A percentile compares a stretch with the other conserved stretches of the same genome.
Conservation (phyloP, 2,888 invertebrate species). For the Parapristionchus giblindavisi region DNA sequence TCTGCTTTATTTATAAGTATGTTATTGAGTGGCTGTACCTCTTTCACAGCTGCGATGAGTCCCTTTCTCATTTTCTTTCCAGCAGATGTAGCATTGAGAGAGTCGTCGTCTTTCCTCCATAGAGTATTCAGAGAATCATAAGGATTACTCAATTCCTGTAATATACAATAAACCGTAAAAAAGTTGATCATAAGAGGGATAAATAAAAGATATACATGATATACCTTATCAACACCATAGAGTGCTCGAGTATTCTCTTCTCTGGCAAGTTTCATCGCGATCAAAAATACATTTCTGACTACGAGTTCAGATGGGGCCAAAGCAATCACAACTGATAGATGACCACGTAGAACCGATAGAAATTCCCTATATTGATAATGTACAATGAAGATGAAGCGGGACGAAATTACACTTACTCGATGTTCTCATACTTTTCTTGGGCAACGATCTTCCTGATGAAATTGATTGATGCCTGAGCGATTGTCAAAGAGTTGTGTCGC, state of each 20-base stretch:
- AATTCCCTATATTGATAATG: constrained; percentile 12
- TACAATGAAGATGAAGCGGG: background rate
- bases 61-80: constrained; percentile 38
- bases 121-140: constrained; percentile 36
- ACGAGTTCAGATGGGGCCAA: constrained; percentile 30
- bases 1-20: background rate
- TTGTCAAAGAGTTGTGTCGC: constrained; percentile 9
- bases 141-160: constrained; percentile 36
- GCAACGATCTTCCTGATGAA: constrained; percentile 27
- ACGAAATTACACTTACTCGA: constrained; percentile 14
- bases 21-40: background rate
- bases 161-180: background rate
- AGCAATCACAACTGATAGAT: constrained; percentile 5
- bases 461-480: constrained; percentile 26
- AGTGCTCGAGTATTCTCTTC: constrained; percentile 37
- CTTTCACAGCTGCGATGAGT: constrained; percentile 27
- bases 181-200: background rate
- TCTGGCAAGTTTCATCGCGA: constrained; percentile 35
- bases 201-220: background rate
- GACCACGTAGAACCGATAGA: constrained; percentile 10
- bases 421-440: constrained; percentile 35
- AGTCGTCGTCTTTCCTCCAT: constrained; percentile 34
- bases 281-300: constrained; percentile 35
- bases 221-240: constrained; percentile 36
- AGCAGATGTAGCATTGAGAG: constrained; percentile 10